Evolutionary conservation across 2,888 invertebrate species (phyloP), one percentile per base, ranked within the genome.

Genomic region (Diadromus collaris): DNA sequence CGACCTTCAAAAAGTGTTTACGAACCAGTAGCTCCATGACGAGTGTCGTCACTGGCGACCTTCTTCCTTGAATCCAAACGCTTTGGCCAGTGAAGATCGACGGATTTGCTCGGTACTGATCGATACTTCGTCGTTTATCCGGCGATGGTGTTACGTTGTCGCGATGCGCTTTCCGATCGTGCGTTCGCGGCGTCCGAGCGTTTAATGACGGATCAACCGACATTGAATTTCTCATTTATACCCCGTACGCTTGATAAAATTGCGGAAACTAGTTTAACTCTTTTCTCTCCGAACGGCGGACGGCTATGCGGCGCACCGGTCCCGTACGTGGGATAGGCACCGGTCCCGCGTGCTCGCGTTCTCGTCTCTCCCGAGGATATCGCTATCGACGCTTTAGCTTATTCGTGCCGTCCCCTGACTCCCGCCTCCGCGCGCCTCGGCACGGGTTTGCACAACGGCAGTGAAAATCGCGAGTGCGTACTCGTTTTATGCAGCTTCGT

Each of bases 191-290:
- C 81, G 83, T 83, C 85, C 81, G 83, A 80, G 83, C 78, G 76
- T 83, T 81, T 86, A 90, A 88, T 90, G 90, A 89, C 86, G 85
- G 83, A 87, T 86, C 87, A 77, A 79, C 75, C 83, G 85, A 86
- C 87, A 88, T 86, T 86, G 88, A 89, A 90, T 90, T 88, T 90
- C 90, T 88, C 90, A 88, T 90, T 91, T 91, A 91, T 91, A 90
- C 87, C 86, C 69, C 78, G 82, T 70, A 73, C 82, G 78, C 72
- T 60, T 85, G 88, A 88, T 90, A 89, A 54, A 89, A 90, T 88
- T 75, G 74, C 83, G 85, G 76, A 86, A 91, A 91, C 90, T 90
- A 89, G 90, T 91, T 90, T 88, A 85, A 85, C 89, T 86, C 89
- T 90, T 89, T 88, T 85, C 86, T 84, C 70, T 51, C 82, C 58